A percentile compares a stretch with the other conserved stretches of the same genome.
Evolutionary conservation across 2,113 vertebrate genomes (phyloP).

Genomic region (Nesogale talazaci): DNA sequence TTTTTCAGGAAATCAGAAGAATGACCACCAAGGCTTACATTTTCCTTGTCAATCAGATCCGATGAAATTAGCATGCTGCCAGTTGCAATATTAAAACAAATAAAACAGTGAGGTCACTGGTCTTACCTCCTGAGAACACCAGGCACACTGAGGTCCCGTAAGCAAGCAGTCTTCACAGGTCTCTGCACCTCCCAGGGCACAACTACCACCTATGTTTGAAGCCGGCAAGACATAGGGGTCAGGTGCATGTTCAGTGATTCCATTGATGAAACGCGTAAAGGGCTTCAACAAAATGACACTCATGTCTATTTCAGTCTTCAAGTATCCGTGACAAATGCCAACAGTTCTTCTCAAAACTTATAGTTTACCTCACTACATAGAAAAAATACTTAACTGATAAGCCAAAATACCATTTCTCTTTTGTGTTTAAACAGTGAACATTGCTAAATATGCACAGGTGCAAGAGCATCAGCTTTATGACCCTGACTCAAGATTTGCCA

Average conservation of each 20-base stretch:
- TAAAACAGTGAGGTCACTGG: constrained; percentile 68
- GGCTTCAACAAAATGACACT: constrained; percentile 6
- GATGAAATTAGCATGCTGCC: constrained; percentile 59
- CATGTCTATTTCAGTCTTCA: neutral
- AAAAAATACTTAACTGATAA: neutral
- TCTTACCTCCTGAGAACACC: constrained; percentile 97
- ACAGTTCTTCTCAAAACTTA: neutral
- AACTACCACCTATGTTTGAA: constrained; percentile 89
- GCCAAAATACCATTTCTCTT: neutral
- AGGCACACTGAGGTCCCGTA: constrained; percentile 93
- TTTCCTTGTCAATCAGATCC: constrained; percentile 49
- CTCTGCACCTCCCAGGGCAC: constrained; percentile 87
- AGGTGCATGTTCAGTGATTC: constrained; percentile 65
- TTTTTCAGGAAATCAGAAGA: neutral
- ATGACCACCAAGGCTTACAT: neutral
- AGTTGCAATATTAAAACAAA: constrained; percentile 72
- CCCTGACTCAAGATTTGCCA: constrained; percentile 9
- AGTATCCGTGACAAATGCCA: constrained; percentile 6
- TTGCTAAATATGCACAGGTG: neutral
- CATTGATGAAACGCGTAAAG: constrained; percentile 29
- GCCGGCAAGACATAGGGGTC: constrained; percentile 75
- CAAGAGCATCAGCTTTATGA: neutral
- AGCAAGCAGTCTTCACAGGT: constrained; percentile 95
- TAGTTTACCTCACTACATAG: neutral
- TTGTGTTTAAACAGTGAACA: constrained; percentile 17